Conservation (phyloP, 2,797 vertebrate species). For the Sebastiscus tertius region DNA sequence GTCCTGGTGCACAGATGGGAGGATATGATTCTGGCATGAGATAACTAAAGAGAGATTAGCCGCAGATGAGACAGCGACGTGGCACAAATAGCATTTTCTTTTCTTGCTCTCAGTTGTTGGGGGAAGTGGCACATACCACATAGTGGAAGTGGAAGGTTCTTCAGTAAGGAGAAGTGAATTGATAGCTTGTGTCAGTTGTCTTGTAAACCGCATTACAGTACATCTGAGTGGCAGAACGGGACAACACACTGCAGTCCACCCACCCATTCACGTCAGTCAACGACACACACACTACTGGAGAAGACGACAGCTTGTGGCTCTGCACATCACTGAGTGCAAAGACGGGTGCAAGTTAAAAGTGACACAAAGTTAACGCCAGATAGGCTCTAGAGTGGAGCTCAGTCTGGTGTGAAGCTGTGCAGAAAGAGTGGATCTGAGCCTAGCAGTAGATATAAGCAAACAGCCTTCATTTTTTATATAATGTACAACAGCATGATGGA, state of each 20-base stretch:
- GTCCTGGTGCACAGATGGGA: constrained; percentile 44
- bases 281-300: constrained; percentile 15
- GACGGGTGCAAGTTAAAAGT: constrained; percentile 15
- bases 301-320: constrained; percentile 51
- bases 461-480: neutral
- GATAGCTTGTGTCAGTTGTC: constrained; percentile 18
- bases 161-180: constrained; percentile 33
- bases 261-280: constrained; percentile 28
- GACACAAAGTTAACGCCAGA: constrained; percentile 1
- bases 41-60: constrained; percentile 38
- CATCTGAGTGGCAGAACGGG: constrained; percentile 16
- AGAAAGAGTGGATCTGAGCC: neutral
- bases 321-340: constrained; percentile 9
- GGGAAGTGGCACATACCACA: constrained; percentile 9
- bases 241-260: constrained; percentile 4
- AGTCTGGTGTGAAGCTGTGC: constrained; percentile 1
- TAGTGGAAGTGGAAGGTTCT: constrained; percentile 4
- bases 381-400: neutral
- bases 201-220: neutral
- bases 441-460: neutral
- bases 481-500: neutral
- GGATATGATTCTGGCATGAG: constrained; percentile 49
- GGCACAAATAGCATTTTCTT: constrained; percentile 18
- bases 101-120: neutral
- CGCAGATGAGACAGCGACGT: constrained; percentile 33